Conservation (phyloP, 2,888 invertebrate species). For the Prosopocoilus inquinatus region DNA sequence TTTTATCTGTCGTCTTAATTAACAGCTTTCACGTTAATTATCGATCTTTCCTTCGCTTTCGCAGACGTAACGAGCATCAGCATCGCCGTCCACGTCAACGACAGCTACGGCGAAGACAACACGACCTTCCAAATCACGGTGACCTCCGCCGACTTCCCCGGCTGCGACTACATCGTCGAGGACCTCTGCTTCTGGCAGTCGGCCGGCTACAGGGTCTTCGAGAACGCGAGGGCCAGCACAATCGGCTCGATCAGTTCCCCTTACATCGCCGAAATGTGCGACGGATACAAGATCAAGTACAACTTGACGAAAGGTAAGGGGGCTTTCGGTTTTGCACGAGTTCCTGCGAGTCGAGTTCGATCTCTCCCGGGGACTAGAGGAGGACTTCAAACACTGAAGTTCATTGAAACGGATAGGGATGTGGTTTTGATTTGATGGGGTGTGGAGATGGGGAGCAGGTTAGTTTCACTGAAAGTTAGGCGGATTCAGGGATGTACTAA, state of each 20-base stretch:
- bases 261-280: constrained; percentile 50
- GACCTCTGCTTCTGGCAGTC: constrained; percentile 46
- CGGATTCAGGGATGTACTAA: no score
- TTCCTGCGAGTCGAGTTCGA: no score
- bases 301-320: constrained; percentile 49
- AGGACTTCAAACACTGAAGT: no score
- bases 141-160: constrained; percentile 28
- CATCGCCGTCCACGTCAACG: constrained; percentile 33
- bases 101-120: constrained; percentile 29
- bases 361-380: no score
- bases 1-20: no score
- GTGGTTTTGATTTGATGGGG: no score
- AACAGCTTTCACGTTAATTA: no score
- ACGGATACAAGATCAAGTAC: constrained; percentile 53
- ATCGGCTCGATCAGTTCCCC: constrained; percentile 42
- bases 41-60: constrained; percentile 7
- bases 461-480: no score
- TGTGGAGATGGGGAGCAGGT: no score
- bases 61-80: constrained; percentile 30
- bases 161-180: constrained; percentile 40
- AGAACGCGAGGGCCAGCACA: constrained; percentile 33
- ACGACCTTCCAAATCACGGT: constrained; percentile 35
- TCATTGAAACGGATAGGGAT: no score
- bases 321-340: no score
- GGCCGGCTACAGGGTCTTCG: constrained; percentile 39